A percentile compares a stretch with the other conserved stretches of the same genome.
Evolutionary conservation across 2,888 invertebrate genomes (phyloP).

Genomic region (Auanema sp.): DNA sequence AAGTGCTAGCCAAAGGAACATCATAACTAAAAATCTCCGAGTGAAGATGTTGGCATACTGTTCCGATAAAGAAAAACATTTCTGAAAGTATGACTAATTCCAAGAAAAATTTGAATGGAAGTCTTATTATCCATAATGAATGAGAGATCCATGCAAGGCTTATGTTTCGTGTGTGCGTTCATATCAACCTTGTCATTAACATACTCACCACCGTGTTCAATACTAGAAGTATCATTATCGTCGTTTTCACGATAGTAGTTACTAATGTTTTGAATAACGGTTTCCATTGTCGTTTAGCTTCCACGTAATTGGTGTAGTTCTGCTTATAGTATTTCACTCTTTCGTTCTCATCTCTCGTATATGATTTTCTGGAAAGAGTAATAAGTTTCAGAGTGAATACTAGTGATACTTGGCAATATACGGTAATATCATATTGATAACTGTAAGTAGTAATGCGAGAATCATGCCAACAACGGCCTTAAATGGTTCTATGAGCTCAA

Average conservation of each 20-base stretch:
- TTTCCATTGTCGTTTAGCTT: not conserved
- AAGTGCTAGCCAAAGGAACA: slow-evolving; percentile 30
- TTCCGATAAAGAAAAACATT: slow-evolving; percentile 26
- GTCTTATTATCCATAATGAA: too few relatives aligned
- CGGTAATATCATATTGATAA: too few relatives aligned
- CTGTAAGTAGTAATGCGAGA: too few relatives aligned
- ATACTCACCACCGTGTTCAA: not conserved
- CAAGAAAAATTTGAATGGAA: too few relatives aligned
- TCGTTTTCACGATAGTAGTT: not conserved
- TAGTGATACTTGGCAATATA: too few relatives aligned
- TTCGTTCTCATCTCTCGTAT: not conserved
- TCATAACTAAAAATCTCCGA: slow-evolving; percentile 29
- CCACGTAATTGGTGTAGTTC: not conserved
- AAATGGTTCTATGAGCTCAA: too few relatives aligned
- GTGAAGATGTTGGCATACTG: slow-evolving; percentile 35
- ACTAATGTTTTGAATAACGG: not conserved
- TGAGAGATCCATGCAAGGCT: too few relatives aligned
- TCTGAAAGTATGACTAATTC: slow-evolving; percentile 17
- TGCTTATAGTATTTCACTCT: slow-evolving; percentile 4
- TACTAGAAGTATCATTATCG: not conserved
- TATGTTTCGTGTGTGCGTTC: too few relatives aligned
- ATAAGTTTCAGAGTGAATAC: too few relatives aligned
- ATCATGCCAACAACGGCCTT: too few relatives aligned
- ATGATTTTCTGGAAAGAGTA: slow-evolving; percentile 3
- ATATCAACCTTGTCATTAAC: too few relatives aligned